Evolutionary conservation across 2,797 vertebrate genomes (phyloP).

Genomic region (Esox lucius): DNA sequence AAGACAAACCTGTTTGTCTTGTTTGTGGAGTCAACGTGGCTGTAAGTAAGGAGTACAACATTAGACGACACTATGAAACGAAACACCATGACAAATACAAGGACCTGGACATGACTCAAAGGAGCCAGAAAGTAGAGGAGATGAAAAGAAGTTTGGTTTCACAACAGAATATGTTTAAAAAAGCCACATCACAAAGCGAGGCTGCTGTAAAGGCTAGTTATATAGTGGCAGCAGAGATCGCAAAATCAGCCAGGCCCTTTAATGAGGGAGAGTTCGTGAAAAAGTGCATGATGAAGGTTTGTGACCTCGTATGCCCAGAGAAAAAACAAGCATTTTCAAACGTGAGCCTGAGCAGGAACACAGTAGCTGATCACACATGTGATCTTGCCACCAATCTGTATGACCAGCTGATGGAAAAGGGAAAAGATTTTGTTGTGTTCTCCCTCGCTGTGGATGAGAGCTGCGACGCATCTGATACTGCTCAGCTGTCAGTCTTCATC

Average conservation of each 20-base stretch:
- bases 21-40: constrained; percentile 3
- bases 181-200: no score
- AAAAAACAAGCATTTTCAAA: no score
- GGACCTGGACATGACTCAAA: neutral
- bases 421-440: neutral
- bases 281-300: neutral
- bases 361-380: neutral
- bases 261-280: neutral
- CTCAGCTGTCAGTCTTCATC: no score
- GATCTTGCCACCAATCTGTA: neutral
- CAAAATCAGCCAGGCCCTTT: neutral
- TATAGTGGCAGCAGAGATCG: neutral
- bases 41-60: constrained; percentile 2
- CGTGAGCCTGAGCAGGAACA: no score
- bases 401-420: neutral
- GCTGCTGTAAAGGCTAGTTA: no score
- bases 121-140: neutral
- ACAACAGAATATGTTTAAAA: no score
- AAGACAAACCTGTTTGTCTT: constrained; percentile 22
- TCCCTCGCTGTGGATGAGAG: no score
- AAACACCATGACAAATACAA: constrained; percentile 3
- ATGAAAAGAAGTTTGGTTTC: no score
- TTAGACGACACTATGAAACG: neutral
- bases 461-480: constrained; percentile 14
- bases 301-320: no score